phyloP scores from a whole-genome alignment of 2,113 vertebrate species.

The Pan troglodytes region DNA sequence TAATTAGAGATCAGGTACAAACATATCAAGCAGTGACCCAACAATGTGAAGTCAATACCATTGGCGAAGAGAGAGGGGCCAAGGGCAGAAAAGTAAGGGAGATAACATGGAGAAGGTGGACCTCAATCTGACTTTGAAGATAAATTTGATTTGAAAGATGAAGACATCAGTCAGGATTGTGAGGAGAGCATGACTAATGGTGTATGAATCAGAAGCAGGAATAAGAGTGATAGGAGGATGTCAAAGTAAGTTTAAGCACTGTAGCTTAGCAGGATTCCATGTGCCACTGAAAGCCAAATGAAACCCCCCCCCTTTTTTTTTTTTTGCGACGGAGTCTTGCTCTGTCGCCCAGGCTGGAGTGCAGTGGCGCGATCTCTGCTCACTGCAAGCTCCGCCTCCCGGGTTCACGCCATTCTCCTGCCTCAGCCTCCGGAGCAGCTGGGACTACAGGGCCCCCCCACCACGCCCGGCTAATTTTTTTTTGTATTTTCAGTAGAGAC shows the following conservation, averaged over 20 bases:
- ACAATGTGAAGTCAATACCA: background rate
- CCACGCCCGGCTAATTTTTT: too few species aligned
- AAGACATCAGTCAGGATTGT: background rate
- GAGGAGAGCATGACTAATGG: background rate
- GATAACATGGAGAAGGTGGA: background rate
- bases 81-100: background rate
- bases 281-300: background rate
- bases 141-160: background rate
- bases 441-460: too few species aligned
- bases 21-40: background rate
- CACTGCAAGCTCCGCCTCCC: too few species aligned
- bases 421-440: too few species aligned
- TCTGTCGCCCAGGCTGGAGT: too few species aligned
- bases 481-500: too few species aligned
- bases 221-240: background rate
- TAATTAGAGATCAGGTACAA: background rate
- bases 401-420: too few species aligned
- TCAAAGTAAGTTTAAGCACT: background rate
- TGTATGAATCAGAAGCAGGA: background rate
- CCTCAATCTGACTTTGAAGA: background rate
- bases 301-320: rapidly evolving
- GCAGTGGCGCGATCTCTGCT: too few species aligned
- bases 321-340: too few species aligned
- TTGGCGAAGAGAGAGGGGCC: background rate
- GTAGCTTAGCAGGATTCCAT: background rate